These are phyloP conservation scores for Dolichopus griseipennis DNA, from an alignment of 2,888 invertebrate genomes.

Conservation along the genomic window DNA sequence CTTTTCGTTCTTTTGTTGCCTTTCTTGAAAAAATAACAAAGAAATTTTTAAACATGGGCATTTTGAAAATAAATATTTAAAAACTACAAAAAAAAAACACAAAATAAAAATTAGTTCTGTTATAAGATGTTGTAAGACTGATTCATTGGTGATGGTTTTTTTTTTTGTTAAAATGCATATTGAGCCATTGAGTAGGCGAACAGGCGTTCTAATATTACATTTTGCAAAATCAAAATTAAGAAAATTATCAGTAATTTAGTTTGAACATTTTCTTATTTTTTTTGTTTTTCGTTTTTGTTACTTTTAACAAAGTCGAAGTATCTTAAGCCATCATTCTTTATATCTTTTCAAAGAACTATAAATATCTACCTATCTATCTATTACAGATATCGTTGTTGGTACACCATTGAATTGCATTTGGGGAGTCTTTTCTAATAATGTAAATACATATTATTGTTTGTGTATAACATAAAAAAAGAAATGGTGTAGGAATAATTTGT, in stretches of 20 bases:
- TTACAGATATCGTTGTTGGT: too few relatives aligned
- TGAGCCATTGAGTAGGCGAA: not conserved
- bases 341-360: not conserved
- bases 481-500: not conserved
- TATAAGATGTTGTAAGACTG: not conserved
- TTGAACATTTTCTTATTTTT: not conserved
- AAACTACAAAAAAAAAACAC: not conserved
- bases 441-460: too few relatives aligned
- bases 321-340: not conserved
- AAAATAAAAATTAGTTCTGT: too few relatives aligned
- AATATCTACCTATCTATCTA: too few relatives aligned
- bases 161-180: not conserved
- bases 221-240: not conserved
- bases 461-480: not conserved
- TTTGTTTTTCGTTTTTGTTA: not conserved
- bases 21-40: not conserved
- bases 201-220: constrained; percentile 3
- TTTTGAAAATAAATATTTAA: not conserved
- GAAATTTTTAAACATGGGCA: not conserved
- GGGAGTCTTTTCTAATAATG: not conserved
- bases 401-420: not conserved
- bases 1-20: not conserved
- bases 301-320: too few relatives aligned
- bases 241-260: not conserved
- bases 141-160: not conserved